Conservation (phyloP, 2,888 invertebrate species). For the Drosophila longiperda region DNA sequence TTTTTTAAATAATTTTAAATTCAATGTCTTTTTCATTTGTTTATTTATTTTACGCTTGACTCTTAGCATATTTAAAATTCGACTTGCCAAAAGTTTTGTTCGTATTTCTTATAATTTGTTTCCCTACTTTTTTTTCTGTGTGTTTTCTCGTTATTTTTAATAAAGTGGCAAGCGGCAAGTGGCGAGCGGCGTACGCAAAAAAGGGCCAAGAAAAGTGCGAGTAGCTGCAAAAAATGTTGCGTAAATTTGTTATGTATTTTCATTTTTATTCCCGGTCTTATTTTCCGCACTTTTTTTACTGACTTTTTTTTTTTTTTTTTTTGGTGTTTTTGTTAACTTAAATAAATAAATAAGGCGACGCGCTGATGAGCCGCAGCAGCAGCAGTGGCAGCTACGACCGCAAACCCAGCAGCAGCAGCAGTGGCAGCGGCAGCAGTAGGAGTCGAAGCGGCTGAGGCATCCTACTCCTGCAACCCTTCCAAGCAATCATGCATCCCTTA, state of each 20-base stretch:
- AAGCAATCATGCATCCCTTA: conserved; percentile 76
- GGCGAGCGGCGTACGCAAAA: neutral
- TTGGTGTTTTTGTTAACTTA: conserved; percentile 58
- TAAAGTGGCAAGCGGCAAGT: conserved; percentile 62
- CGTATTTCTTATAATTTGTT: neutral
- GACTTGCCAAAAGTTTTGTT: neutral
- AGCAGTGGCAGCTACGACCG: conserved; percentile 22
- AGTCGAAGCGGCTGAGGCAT: neutral
- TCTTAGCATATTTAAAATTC: conserved; percentile 14
- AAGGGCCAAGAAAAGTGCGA: conserved; percentile 46
- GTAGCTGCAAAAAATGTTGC: conserved; percentile 61
- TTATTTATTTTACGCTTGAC: neutral
- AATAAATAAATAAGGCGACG: conserved; percentile 73
- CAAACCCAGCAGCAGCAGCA: conserved; percentile 23
- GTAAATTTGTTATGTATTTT: conserved; percentile 77
- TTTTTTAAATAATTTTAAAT: neutral
- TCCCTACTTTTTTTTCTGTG: conserved; percentile 8
- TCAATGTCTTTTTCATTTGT: neutral
- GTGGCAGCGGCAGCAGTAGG: conserved; percentile 44
- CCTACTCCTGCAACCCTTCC: conserved; percentile 39
- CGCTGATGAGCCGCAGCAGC: conserved; percentile 64
- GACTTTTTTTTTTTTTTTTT: conserved; percentile 6
- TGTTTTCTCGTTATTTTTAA: conserved; percentile 67
- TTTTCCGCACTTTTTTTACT: conserved; percentile 19
- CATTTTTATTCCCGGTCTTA: conserved; percentile 20